Evolutionary conservation across 2,888 invertebrate species (phyloP).

Genomic region (Caenorhabditis afra): DNA sequence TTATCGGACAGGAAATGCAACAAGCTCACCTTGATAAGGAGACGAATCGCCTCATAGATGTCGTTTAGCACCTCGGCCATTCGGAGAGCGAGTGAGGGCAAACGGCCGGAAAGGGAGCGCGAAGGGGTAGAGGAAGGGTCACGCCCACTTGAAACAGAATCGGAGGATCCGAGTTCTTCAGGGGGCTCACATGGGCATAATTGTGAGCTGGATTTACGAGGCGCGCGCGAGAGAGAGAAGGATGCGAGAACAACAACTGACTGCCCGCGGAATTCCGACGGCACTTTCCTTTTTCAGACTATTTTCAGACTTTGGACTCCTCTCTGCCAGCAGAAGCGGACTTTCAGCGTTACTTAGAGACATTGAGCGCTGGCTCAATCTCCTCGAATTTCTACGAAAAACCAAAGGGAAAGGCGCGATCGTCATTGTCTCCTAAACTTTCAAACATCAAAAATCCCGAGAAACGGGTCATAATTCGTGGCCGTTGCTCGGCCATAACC

Average conservation of each 20-base stretch:
- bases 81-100: slow-evolving; percentile 15
- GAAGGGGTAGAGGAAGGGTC: slow-evolving; percentile 6
- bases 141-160: slow-evolving; percentile 47
- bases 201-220: slow-evolving; percentile 49
- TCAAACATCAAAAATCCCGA: slow-evolving; percentile 50
- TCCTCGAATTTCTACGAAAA: not conserved
- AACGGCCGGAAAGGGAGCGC: slow-evolving; percentile 11
- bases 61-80: slow-evolving; percentile 53
- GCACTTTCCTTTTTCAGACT: not conserved
- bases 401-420: slow-evolving; percentile 13
- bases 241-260: slow-evolving; percentile 25
- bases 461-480: slow-evolving; percentile 47
- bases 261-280: slow-evolving; percentile 10
- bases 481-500: slow-evolving; percentile 44
- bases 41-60: slow-evolving; percentile 47
- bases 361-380: no score
- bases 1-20: not conserved
- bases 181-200: slow-evolving; percentile 53
- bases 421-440: slow-evolving; percentile 44
- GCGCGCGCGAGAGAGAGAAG: not conserved
- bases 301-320: no score
- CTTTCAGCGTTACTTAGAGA: no score
- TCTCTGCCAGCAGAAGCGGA: not conserved
- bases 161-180: slow-evolving; percentile 2
- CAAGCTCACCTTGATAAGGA: slow-evolving; percentile 46